Conservation (phyloP, 2,888 invertebrate species). For the Ceraclea dissimilis region DNA sequence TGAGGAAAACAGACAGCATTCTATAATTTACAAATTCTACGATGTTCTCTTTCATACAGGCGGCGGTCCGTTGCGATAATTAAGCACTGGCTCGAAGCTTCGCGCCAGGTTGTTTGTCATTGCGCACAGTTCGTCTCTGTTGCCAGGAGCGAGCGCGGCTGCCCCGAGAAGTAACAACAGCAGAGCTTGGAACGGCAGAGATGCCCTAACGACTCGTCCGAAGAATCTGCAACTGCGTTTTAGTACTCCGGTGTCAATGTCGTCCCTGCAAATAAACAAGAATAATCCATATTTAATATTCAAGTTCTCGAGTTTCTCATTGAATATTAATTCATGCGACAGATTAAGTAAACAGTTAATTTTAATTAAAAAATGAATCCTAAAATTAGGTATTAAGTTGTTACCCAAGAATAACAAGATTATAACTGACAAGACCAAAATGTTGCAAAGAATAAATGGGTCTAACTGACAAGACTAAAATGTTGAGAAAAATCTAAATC, state of each 20-base stretch:
- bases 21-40: background rate
- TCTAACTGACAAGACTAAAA: no score
- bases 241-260: conserved; percentile 58
- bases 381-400: background rate
- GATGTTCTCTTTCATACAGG: conserved; percentile 56
- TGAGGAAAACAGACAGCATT: background rate
- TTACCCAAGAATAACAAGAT: no score
- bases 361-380: background rate
- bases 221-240: conserved; percentile 76
- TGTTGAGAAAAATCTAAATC: no score
- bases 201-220: conserved; percentile 83
- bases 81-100: conserved; percentile 80
- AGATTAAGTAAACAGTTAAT: background rate
- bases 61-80: conserved; percentile 90
- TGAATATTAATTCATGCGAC: no score
- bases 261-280: conserved; percentile 35
- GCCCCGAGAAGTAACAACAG: conserved; percentile 89
- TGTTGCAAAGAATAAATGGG: no score
- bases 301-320: no score
- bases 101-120: conserved; percentile 76
- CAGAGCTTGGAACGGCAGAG: conserved; percentile 90
- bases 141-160: conserved; percentile 84
- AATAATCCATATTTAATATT: background rate
- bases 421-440: no score
- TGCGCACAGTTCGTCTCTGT: conserved; percentile 78